Base-by-base conservation (phyloP, 2,797 vertebrate species). In the Enteromius fasciolatus region DNA sequence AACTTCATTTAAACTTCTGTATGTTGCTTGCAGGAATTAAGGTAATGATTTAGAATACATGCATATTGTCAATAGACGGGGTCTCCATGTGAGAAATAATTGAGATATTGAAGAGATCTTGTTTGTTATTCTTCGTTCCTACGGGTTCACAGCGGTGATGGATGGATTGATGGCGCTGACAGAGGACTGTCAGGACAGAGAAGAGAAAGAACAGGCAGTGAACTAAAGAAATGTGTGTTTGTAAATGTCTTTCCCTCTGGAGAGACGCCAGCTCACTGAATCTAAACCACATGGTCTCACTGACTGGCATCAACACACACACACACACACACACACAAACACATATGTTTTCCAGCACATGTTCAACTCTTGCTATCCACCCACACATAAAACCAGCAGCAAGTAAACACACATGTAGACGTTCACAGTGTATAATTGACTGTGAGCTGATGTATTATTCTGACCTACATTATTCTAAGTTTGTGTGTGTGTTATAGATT, bases 261-360 rank as follows among this genome's bases (percentile, higher is more conserved):
- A 78, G 73, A 68, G 75, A 54, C 11, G n/a, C 69, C 80, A 83
- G 66, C 81, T 81, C 28, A 57, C 72, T 61, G 76, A 85, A 87
- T 87, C 54, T 82, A 84, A 76, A 81, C 80, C 86, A 83, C 83
- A 83, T 87, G 83, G 66, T 77, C 70, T 28, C 68, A 78, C 23
- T 75, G 52, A 72, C 52, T 57, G 72, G 54, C 23, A 70, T 52
- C 14, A 84, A 64, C 89, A 86, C 86, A 87, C 80, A 89, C 85
- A 86, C 86, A 87, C 80, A 89, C 85, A 81, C 36, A 72, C 80
- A 86, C 87, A 88, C 85, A 86, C 83, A 46, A 39, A 44, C 20
- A 33, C 63, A 88, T 52, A 79, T 23, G 9, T 57, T 18, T 70
- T 23, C 2, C 7, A 59, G 61, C 59, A 84, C 57, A 39, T 73